Evolutionary conservation across 2,113 vertebrate species (phyloP), one percentile per base, ranked within the genome.

Genomic region (Chloebia gouldiae): DNA sequence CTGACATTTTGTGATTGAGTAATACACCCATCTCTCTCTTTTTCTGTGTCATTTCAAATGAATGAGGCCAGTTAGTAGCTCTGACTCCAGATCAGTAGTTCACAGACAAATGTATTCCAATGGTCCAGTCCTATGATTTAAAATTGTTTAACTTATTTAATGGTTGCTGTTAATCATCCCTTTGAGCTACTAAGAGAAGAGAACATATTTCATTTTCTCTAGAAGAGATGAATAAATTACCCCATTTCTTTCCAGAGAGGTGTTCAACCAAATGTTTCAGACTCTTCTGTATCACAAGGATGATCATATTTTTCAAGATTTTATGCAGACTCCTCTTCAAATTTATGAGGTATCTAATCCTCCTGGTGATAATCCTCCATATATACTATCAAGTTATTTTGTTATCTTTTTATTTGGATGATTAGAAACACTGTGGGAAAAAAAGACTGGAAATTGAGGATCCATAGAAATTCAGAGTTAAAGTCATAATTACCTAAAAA

Each of bases 101-200:
- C 78, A 65, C 23, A 90, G 75, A 5, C 88, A 90, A 69, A 91
- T 87, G 40, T 79, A 72, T 89, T 90, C 76, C n/a, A 81, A 10
- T 27, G 85, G 92, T 61, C 66, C 42, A 69, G 40, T 61, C 54
- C 16, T 61, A 54, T 27, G 31, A 80, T 88, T 93, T 95, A 37
- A 93, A 96, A 96, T 90, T 82, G 21, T 94, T 96, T 92, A 65
- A 88, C 45, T 85, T 91, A 87, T 60, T 78, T 90, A 94, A 94
- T 76, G 11, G 30, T 86, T 65, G 45, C 66, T 96, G 70, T 96
- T 96, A 96, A 94, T 95, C 93, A 94, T 73, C 8, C 23, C 70
- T 42, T 77, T 10, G 14, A 90, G 40, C 17, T 83, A 65, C 59
- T 90, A 72, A 69, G 37, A 91, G 61, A 94, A 89, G 20, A 89